Percentiles rank a stretch among this genome's conserved stretches.
These are phyloP conservation scores for Chionoecetes opilio DNA, from an alignment of 1,140 invertebrate species.

Conservation along the genomic window DNA sequence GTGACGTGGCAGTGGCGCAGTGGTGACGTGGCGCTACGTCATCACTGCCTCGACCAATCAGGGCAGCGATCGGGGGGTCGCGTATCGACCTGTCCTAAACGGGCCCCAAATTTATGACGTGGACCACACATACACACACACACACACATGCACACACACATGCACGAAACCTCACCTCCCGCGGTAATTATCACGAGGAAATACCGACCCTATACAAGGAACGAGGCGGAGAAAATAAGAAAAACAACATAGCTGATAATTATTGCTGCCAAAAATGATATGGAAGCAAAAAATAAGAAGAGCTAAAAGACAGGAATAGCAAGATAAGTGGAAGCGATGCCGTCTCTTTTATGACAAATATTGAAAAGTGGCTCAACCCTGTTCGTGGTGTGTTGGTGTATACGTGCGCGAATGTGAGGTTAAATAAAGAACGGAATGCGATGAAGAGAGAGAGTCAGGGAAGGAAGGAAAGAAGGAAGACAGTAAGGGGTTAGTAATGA, in stretches of 20 bases:
- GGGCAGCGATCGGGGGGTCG: not conserved
- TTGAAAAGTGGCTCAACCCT: too few species aligned
- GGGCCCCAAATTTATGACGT: conserved; percentile 12
- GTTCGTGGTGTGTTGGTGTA: too few species aligned
- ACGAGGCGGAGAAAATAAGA: not conserved
- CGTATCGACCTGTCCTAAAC: conserved; percentile 27
- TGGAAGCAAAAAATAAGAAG: too few species aligned
- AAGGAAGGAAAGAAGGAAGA: too few species aligned
- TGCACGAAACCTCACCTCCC: not conserved
- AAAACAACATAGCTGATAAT: not conserved
- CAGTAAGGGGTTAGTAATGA: not conserved
- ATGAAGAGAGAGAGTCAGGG: too few species aligned
- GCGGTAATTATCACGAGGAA: conserved; percentile 18
- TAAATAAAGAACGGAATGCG: too few species aligned
- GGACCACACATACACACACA: not conserved
- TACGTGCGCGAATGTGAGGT: too few species aligned
- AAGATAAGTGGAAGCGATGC: not conserved
- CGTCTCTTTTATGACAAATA: too few species aligned
- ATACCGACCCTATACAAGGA: not conserved
- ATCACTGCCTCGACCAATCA: not conserved
- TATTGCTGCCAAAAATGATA: not conserved
- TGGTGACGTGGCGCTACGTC: conserved; percentile 58
- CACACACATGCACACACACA: conserved; percentile 48
- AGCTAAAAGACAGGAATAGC: not conserved
- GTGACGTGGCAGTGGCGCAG: conserved; percentile 60